Percentiles rank a stretch among this genome's conserved stretches.
Conservation (phyloP, 1,140 invertebrate species). For the Drepana arcuata region DNA sequence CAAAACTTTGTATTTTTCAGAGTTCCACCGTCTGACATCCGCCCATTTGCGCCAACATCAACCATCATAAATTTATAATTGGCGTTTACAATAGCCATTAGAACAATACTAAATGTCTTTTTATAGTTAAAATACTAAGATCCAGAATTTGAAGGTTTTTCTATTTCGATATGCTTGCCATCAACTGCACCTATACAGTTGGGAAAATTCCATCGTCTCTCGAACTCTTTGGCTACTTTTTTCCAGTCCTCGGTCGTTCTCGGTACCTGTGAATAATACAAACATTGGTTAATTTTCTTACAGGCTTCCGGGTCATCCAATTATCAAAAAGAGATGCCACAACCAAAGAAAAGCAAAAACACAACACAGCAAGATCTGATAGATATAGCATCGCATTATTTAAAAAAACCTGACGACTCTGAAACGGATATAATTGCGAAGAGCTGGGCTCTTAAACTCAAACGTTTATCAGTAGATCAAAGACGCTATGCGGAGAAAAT, state of each 20-base stretch:
- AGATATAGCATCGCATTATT: not conserved
- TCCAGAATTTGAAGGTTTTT: constrained; percentile 12
- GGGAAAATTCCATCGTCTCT: constrained; percentile 12
- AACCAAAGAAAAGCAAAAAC: not conserved
- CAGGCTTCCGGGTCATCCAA: no score
- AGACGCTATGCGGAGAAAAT: not conserved
- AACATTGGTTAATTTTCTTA: not conserved
- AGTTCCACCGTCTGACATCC: constrained; percentile 39
- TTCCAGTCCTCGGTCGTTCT: constrained; percentile 1
- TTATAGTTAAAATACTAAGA: constrained; percentile 58
- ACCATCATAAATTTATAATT: constrained; percentile 43
- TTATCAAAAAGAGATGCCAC: not conserved
- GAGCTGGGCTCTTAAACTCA: not conserved
- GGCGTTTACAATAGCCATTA: constrained; percentile 27
- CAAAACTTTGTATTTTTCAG: constrained; percentile 29
- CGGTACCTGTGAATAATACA: not conserved
- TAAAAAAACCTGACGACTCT: not conserved
- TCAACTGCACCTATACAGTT: constrained; percentile 6
- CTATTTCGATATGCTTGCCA: constrained; percentile 10
- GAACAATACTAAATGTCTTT: constrained; percentile 29
- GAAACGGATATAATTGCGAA: not conserved
- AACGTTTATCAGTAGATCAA: not conserved
- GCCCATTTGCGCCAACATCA: constrained; percentile 43
- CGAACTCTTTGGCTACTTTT: constrained; percentile 12
- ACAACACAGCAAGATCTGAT: not conserved